Base-by-base conservation (phyloP, 2,888 invertebrate genomes). In the Eupithecia abbreviata region DNA sequence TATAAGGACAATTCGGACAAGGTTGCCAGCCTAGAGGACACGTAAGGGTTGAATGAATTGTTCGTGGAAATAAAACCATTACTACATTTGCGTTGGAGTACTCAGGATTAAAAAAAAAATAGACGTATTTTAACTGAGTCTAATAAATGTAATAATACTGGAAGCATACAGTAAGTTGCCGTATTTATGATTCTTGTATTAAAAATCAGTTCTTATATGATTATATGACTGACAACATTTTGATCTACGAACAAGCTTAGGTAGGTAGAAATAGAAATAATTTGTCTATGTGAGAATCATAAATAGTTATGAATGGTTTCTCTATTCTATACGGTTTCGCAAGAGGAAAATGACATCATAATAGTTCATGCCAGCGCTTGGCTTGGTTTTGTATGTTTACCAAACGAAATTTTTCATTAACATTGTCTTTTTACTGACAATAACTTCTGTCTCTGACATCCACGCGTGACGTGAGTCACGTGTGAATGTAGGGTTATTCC, bases 1-100 rank as follows among this genome's bases (percentile, higher is more conserved):
- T 72, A 77, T 74, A 74, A 45, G 77, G 72, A 55, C 71, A 65
- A 74, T 72, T 74, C 45, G 74, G 55, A 72, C 77, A 74, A 74
- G 74, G 74, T 58, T 66, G 66, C 68, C 42, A 66, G 43, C 42
- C 69, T 12, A 30, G 73, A 49, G 13, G 41, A 3, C 66, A 62
- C 42, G 15, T 66, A 42, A 49, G 72, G 66, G 72, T 68, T 75
- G 18, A 70, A 62, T 42, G 4, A 12, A 69, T 47, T 12, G 6
- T 4, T 3, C n/a, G 45, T 43, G 42, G 15, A 30, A 45, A 69
- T 18, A 47, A 18, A 68, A 47, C 30, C 47, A 47, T n/a, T n/a
- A 6, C 42, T 45, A 42, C 4, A 12, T 42, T 5, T 0, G 42
- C 41, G 10, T 4, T 30, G 41, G 13, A 65, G 18, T 30, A 41